phyloP scores from a whole-genome alignment of 2,797 vertebrate species.

The Brachyalestes nurse region DNA sequence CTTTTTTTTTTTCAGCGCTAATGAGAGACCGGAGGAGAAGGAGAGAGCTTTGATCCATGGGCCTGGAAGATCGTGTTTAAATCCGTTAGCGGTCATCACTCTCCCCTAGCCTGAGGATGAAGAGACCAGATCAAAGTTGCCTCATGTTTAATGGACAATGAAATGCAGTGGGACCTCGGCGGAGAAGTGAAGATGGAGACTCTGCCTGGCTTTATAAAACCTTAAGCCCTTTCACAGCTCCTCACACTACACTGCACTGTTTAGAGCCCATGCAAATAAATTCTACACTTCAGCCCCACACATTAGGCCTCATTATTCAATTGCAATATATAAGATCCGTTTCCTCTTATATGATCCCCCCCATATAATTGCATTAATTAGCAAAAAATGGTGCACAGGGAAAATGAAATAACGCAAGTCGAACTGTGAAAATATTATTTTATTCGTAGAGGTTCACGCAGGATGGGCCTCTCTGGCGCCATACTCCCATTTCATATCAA shows the following conservation, averaged over 20 bases:
- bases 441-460: conserved; percentile 79
- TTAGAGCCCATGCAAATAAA: not conserved
- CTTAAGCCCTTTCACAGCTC: conserved; percentile 20
- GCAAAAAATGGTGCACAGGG: conserved; percentile 42
- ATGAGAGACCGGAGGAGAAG: conserved; percentile 82
- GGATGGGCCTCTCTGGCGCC: conserved; percentile 76
- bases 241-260: not conserved
- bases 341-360: conserved; percentile 38
- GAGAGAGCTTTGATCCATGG: conserved; percentile 79
- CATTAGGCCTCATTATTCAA: conserved; percentile 48
- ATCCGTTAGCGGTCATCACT: conserved; percentile 81
- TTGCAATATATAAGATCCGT: conserved; percentile 45
- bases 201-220: conserved; percentile 1
- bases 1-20: conserved; percentile 80
- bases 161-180: conserved; percentile 34
- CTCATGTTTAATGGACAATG: conserved; percentile 70
- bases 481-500: conserved; percentile 80
- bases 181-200: conserved; percentile 24
- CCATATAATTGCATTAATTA: conserved; percentile 58
- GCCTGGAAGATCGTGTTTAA: conserved; percentile 83
- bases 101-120: conserved; percentile 65
- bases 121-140: conserved; percentile 67
- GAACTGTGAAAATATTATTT: conserved; percentile 86
- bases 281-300: conserved; percentile 38
- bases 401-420: conserved; percentile 77